Percentiles rank a stretch among this genome's conserved stretches.
These are phyloP conservation scores for Coturnix japonica DNA, from an alignment of 2,113 vertebrate genomes.

Conservation along the genomic window DNA sequence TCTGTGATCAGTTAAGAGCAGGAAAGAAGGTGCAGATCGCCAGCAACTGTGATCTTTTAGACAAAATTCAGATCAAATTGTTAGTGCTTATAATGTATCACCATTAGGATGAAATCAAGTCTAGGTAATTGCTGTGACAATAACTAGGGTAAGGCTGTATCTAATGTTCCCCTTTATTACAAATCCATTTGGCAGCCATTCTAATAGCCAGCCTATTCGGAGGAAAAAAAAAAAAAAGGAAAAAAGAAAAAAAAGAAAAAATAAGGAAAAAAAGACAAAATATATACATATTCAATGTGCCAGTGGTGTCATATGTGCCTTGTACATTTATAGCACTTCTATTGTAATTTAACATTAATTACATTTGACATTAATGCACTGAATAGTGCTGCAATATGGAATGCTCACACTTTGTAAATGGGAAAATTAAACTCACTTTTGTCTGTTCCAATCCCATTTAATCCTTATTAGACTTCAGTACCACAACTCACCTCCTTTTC, in stretches of 20 bases:
- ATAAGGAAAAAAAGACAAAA: background rate
- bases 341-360: constrained; percentile 65
- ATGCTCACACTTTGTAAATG: constrained; percentile 30
- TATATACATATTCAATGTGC: background rate
- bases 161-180: constrained; percentile 48
- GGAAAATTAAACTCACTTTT: constrained; percentile 57
- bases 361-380: constrained; percentile 45
- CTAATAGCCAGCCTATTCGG: constrained; percentile 15
- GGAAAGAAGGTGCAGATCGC: background rate
- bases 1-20: background rate
- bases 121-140: constrained; percentile 24
- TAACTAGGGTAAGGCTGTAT: constrained; percentile 8
- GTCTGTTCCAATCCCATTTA: constrained; percentile 32
- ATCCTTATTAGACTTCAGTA: background rate
- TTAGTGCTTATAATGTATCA: background rate
- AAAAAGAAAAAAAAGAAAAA: constrained; percentile 1
- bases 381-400: constrained; percentile 11
- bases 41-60: background rate
- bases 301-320: background rate
- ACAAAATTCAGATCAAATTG: constrained; percentile 22
- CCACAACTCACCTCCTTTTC: background rate
- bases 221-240: background rate
- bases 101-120: background rate
- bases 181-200: constrained; percentile 48
- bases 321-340: constrained; percentile 5